phyloP scores from a whole-genome alignment of 2,113 vertebrate species.

The Prunella himalayana region DNA sequence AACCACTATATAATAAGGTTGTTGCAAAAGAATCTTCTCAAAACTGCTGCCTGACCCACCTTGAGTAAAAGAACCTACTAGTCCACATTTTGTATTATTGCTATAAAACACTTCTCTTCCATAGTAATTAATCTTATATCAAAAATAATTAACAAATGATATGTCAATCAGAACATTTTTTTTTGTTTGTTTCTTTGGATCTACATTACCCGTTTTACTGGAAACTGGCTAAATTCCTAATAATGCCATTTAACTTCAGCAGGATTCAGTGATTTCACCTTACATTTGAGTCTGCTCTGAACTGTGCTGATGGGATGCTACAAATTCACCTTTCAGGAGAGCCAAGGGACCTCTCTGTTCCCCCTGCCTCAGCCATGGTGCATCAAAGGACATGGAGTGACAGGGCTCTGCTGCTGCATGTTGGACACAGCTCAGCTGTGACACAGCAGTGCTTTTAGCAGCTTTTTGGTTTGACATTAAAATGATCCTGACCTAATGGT shows the following conservation, averaged over 20 bases:
- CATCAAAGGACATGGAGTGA: rapidly evolving
- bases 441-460: background rate
- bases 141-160: background rate
- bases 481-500: background rate
- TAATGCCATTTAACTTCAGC: conserved; percentile 30
- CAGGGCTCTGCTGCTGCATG: background rate
- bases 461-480: background rate
- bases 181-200: conserved; percentile 43
- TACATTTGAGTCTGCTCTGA: background rate
- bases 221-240: background rate
- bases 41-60: conserved; percentile 42
- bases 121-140: background rate
- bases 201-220: conserved; percentile 14
- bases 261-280: background rate
- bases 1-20: background rate
- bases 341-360: background rate
- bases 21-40: conserved; percentile 45
- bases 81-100: conserved; percentile 30
- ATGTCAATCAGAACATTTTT: background rate
- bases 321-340: background rate
- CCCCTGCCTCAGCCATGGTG: background rate
- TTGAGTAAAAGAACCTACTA: conserved; percentile 9
- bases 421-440: background rate
- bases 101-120: background rate
- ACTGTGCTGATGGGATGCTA: background rate